Evolutionary conservation across 2,113 vertebrate species (phyloP), one percentile per base, ranked within the genome.

Genomic region (Eubucco bourcierii): DNA sequence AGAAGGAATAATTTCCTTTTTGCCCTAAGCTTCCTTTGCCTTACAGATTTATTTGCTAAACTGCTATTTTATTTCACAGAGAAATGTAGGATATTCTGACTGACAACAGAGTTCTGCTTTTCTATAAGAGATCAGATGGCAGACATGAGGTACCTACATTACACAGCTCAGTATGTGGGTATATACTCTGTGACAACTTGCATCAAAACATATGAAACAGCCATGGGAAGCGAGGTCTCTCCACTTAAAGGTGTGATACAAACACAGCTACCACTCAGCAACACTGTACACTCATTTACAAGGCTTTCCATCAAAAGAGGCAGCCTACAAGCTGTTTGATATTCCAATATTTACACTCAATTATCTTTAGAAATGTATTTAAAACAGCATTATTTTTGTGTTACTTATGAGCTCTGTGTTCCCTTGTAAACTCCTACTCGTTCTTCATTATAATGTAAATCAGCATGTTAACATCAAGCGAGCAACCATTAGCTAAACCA

Each of bases 371-470:
- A 78, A 93, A 90, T 90, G 66, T 73, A 84, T 85, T 85, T 74
- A 29, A 74, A 93, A 60, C 21, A 76, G 55, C 37, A 28, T 74
- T 93, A 83, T 80, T 90, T 95, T 75, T 80, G 80, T 90, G 72
- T 84, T 78, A 52, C 88, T 94, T 44, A 70, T 33, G 34, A 90
- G 77, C 39, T 60, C 34, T 27, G 61, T 74, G 79, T 75, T 88
- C 53, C 88, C 79, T 87, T 76, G 77, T 28, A 70, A 95, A 96
- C 84, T 90, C 73, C 92, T 84, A 65, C 86, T 88, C 60, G 6
- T 63, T 81, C 68, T 84, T 80, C 93, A 88, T 89, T 88, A 83
- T 33, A 68, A 91, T 79, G 91, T 83, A 91, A 87, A 94, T 92
- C 76, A 73, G 70, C 55, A 65, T 60, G 77, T 95, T 92, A 88